Evolutionary conservation across 1,140 invertebrate species (phyloP).

Genomic region (Hirudo medicinalis): DNA sequence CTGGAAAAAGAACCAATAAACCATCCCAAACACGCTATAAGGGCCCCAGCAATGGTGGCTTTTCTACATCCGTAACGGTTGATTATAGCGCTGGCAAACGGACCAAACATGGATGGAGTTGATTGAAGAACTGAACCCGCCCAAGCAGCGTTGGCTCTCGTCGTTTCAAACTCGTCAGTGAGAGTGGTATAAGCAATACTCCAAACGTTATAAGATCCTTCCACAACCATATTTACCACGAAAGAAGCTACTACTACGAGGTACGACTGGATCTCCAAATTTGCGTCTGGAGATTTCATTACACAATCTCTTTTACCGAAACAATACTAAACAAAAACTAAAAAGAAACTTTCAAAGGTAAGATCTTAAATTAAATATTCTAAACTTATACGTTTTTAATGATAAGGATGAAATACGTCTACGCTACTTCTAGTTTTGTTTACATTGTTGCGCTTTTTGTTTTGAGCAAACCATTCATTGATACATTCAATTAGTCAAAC

Average conservation of each 20-base stretch:
- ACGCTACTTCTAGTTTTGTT: no score
- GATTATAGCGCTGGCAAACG: neutral
- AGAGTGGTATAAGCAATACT: neutral
- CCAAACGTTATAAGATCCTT: neutral
- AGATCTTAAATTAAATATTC: no score
- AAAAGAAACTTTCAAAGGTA: no score
- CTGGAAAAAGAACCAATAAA: neutral
- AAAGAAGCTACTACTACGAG: slow-evolving; percentile 1
- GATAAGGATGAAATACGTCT: no score
- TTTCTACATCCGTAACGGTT: slow-evolving; percentile 1
- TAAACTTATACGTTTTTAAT: no score
- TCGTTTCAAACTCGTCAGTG: neutral
- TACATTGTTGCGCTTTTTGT: no score
- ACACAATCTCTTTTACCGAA: no score
- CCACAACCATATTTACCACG: neutral
- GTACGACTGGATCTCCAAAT: no score
- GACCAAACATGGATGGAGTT: slow-evolving; percentile 2
- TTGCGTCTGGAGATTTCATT: no score
- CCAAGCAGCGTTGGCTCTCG: slow-evolving; percentile 1
- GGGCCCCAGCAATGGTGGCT: neutral
- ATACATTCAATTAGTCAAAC: no score
- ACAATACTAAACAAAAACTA: no score
- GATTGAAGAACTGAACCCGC: slow-evolving; percentile 2
- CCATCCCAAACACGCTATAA: slow-evolving; percentile 10
- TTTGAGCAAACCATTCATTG: no score